Conservation (phyloP, 92 coral and sea anemone species). For the Parazoanthus atlanticus region DNA sequence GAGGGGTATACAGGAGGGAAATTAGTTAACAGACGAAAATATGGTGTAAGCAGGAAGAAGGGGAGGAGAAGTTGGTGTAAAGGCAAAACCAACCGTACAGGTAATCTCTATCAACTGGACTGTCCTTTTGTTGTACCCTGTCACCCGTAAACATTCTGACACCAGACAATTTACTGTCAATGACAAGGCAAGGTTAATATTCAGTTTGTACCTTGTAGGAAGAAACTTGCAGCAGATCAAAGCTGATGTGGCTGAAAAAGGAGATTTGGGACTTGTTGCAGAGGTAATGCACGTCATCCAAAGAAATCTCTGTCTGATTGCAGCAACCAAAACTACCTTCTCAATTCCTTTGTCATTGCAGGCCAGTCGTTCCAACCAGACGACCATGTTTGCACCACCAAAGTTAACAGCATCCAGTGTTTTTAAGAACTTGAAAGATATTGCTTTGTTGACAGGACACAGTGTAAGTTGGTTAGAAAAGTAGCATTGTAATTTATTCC, state of each 20-base stretch:
- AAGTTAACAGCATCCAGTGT: constrained; percentile 91
- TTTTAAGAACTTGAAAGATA: constrained; percentile 85
- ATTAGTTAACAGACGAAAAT: no score
- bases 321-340: neutral
- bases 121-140: no score
- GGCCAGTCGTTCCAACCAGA: constrained; percentile 91
- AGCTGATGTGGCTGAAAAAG: constrained; percentile 88
- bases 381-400: constrained; percentile 99
- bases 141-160: no score
- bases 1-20: no score
- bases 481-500: no score
- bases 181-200: neutral
- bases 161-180: no score
- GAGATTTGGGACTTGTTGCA: constrained; percentile 96
- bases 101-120: no score
- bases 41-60: no score
- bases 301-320: neutral
- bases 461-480: constrained; percentile 65
- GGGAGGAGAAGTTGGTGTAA: no score
- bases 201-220: constrained; percentile 55
- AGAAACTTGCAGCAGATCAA: constrained; percentile 90
- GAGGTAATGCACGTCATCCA: constrained; percentile 62
- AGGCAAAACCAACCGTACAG: no score
- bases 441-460: constrained; percentile 94
- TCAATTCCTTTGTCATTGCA: constrained; percentile 30